These are phyloP conservation scores for Anolis carolinensis DNA, from an alignment of 2,113 vertebrate genomes.

Conservation along the genomic window DNA sequence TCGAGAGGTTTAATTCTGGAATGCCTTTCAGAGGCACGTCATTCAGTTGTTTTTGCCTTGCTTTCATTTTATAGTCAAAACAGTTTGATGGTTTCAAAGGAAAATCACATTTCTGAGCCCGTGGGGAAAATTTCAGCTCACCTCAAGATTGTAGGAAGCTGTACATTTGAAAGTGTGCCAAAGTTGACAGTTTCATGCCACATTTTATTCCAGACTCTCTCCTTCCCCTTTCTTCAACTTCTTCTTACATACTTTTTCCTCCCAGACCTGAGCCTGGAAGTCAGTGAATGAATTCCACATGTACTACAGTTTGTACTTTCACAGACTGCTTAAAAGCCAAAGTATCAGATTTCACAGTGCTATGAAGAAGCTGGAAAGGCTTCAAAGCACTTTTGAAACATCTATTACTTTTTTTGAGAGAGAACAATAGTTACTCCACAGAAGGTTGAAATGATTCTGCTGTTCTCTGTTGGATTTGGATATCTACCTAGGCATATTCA, in stretches of 20 bases:
- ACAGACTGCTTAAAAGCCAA: slow-evolving; percentile 72
- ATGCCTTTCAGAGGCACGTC: slow-evolving; percentile 40
- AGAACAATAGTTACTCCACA: slow-evolving; percentile 65
- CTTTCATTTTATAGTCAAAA: slow-evolving; percentile 44
- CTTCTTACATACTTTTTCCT: slow-evolving; percentile 56
- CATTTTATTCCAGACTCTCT: slow-evolving; percentile 37
- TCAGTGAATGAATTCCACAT: slow-evolving; percentile 80
- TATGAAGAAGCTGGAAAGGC: slow-evolving; percentile 71
- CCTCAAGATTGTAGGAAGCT: slow-evolving; percentile 71
- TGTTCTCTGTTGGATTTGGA: background rate
- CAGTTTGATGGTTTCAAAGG: slow-evolving; percentile 53
- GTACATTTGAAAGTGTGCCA: slow-evolving; percentile 68
- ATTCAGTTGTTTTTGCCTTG: slow-evolving; percentile 32
- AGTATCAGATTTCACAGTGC: slow-evolving; percentile 77
- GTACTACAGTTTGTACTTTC: slow-evolving; percentile 75
- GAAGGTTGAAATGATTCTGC: slow-evolving; percentile 26
- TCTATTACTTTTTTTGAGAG: slow-evolving; percentile 75
- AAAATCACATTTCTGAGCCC: slow-evolving; percentile 63
- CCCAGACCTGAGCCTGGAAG: slow-evolving; percentile 72
- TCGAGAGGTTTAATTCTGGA: slow-evolving; percentile 44
- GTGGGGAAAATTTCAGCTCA: slow-evolving; percentile 71
- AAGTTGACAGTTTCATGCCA: slow-evolving; percentile 63
- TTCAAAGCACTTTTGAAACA: slow-evolving; percentile 78
- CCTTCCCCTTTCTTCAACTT: slow-evolving; percentile 39
- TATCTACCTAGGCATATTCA: slow-evolving; percentile 1